Base-by-base conservation (phyloP, 2,888 invertebrate species). In the Hemistola chrysoprasaria region DNA sequence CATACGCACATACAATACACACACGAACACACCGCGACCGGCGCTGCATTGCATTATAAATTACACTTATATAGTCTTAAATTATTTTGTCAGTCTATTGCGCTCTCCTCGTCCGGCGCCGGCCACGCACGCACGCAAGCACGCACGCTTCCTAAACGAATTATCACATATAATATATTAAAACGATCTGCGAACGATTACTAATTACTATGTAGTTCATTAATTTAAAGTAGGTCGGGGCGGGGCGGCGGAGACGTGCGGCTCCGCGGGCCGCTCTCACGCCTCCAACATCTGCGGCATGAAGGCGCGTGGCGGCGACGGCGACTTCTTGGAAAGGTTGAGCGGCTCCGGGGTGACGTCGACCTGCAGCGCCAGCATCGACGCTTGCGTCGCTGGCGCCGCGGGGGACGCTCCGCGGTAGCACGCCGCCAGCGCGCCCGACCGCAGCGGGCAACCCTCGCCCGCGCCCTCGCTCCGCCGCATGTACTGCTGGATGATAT, bases 401-500 rank as follows among this genome's bases (percentile, higher is more conserved):
- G 77, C 93, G 86, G 56, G 90, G 68, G 73, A 79, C 45, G 73
- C 72, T 45, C 79, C 78, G 50, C 81, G 81, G 69, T 72, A 75
- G 78, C 81, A 80, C 29, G 76, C 48, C 30, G 78, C 70, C 52
- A 71, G 71, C 6, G 57, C 72, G 58, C 78, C 78, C 59, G 72
- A 66, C 59, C 82, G 84, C 71, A 78, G 65, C 49, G 84, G 80
- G 67, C 84, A 83, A 40, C 62, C 68, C 80, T 62, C 91, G 82
- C 54, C 43, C 47, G 90, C 84, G 47, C 81, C 75, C 60, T 94
- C 94, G 1, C 92, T 93, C 46, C 95, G 92, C 93, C 97, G 95
- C 78, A 97, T 95, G 81, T 95, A 96, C 76, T 95, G 96, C 83
- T 97, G 97, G 72, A 97, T 96, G 68, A 97, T 94, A 80, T 97